phyloP scores from a whole-genome alignment of 2,888 invertebrate species.

The Limnephilus auricula region DNA sequence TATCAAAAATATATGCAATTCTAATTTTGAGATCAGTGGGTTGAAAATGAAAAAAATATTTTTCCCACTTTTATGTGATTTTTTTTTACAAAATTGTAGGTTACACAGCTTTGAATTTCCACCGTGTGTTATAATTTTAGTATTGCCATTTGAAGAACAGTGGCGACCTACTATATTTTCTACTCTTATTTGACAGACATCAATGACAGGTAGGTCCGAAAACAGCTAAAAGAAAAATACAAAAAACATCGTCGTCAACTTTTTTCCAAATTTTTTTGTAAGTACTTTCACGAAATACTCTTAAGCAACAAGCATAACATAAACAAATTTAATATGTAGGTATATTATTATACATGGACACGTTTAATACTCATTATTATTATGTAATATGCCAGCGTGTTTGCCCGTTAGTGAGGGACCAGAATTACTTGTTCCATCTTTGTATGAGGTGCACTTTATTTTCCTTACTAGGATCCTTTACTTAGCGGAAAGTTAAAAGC shows the following conservation, averaged over 20 bases:
- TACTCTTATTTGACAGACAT: no score
- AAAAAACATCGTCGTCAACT: not conserved
- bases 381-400: not conserved
- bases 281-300: not conserved
- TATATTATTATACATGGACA: not conserved
- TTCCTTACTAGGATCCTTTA: slow-evolving; percentile 38
- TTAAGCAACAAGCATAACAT: not conserved
- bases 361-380: not conserved
- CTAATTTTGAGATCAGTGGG: no score
- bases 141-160: no score
- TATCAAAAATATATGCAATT: no score
- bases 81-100: no score
- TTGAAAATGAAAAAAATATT: no score
- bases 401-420: not conserved
- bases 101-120: no score
- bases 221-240: not conserved
- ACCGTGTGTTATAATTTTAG: no score
- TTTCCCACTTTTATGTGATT: no score
- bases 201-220: not conserved
- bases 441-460: slow-evolving; percentile 45
- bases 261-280: not conserved
- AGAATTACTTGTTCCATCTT: not conserved
- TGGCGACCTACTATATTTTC: no score
- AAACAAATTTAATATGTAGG: not conserved
- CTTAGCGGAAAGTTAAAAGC: slow-evolving; percentile 53